Evolutionary conservation across 2,113 vertebrate genomes (phyloP).

Genomic region (Rhinolophus sinicus): DNA sequence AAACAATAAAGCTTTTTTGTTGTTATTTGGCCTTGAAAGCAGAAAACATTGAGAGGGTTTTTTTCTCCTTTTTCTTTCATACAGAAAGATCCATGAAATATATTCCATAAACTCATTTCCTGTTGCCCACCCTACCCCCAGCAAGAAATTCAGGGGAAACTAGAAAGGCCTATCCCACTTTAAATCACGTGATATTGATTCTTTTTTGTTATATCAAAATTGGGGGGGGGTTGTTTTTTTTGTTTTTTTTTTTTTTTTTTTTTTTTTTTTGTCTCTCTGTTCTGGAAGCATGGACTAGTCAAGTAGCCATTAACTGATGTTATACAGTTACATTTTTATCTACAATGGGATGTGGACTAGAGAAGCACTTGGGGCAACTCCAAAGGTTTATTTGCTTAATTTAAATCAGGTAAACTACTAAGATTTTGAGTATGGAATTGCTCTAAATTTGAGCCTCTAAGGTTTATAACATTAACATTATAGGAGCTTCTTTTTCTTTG

Average conservation of each 20-base stretch:
- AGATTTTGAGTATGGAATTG: background rate
- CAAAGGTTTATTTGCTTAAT: conserved; percentile 8
- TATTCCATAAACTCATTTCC: conserved; percentile 73
- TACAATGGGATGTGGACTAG: background rate
- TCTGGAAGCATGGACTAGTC: background rate
- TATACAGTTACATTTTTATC: background rate
- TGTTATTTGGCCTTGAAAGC: conserved; percentile 81
- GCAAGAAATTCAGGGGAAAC: conserved; percentile 32
- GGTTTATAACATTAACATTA: background rate
- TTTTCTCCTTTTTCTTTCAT: conserved; percentile 50
- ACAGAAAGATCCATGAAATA: conserved; percentile 54
- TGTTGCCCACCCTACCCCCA: conserved; percentile 53
- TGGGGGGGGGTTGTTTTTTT: background rate
- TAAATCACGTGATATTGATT: background rate
- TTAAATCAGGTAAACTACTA: background rate
- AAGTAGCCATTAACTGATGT: background rate
- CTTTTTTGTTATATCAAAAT: conserved; percentile 55
- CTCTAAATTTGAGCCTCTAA: background rate
- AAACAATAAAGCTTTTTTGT: conserved; percentile 81
- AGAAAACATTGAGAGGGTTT: conserved; percentile 67
- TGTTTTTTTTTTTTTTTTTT: too few relatives aligned
- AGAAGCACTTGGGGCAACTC: background rate
- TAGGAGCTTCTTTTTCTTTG: background rate
- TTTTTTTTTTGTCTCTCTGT: background rate
- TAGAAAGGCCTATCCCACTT: background rate